These are phyloP conservation scores for Sorex fumeus DNA, from an alignment of 2,113 vertebrate species.

Conservation along the genomic window DNA sequence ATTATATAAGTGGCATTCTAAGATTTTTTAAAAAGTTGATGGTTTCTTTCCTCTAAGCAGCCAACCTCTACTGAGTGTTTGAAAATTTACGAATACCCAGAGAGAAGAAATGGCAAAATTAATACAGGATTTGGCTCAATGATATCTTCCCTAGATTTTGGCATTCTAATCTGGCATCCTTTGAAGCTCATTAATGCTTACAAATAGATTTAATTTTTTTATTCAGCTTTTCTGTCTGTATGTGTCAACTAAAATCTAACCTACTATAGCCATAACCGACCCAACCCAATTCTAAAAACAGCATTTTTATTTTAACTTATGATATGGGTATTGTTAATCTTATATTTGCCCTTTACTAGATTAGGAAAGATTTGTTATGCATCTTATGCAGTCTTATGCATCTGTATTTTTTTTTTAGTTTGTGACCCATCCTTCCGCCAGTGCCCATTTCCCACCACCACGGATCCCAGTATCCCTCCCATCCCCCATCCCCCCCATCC, in stretches of 20 bases:
- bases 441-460: too few relatives aligned
- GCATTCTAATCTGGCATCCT: background rate
- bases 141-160: slow-evolving; percentile 21
- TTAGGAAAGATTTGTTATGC: too few relatives aligned
- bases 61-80: too few relatives aligned
- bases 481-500: too few relatives aligned
- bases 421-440: too few relatives aligned
- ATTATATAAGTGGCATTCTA: background rate
- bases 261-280: background rate
- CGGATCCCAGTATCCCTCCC: too few relatives aligned
- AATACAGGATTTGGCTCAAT: background rate
- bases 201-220: background rate
- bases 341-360: too few relatives aligned
- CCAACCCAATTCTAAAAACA: background rate
- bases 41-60: background rate
- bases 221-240: background rate
- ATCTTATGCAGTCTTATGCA: too few relatives aligned
- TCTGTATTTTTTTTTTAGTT: too few relatives aligned
- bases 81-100: background rate
- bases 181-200: background rate
- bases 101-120: background rate
- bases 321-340: background rate
- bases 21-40: background rate
- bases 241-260: background rate
- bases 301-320: background rate